Evolutionary conservation across 2,113 vertebrate species (phyloP), one percentile per base, ranked within the genome.

Genomic region (Phalacrocorax brasilianus): DNA sequence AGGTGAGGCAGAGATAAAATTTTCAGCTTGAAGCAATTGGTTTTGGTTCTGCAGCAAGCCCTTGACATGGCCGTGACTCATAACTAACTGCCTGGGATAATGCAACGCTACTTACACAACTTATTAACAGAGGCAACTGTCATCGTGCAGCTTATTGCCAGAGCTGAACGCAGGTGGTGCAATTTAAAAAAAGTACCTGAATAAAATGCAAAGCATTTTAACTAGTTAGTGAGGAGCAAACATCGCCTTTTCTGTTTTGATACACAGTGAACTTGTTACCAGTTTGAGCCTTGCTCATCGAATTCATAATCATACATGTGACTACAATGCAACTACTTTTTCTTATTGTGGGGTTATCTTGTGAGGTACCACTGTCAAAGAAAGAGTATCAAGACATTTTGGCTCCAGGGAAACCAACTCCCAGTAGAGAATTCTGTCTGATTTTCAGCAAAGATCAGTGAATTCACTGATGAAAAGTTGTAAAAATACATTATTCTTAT

Each of bases 281-380:
- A 21, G 28, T 20, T 28, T 47, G 33, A 55, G 53, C 76, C 49
- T 16, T 26, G 32, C 63, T n/a, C 15, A 8, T 10, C 38, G 24
- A 30, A 49, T 30, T 30, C 23, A 12, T 5, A 18, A 11, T 8
- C 2, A 4, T 9, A 4, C 6, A 2, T 14, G 11, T 35, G 33
- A 18, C 23, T 52, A 16, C 1, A 1, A 5, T 20, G 35, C 18
- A 35, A 24, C 5, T 12, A 3, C 56, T 18, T 14, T 18, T 50
- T 42, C 52, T 73, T 30, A 7, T 3, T 77, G 13, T 14, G 49
- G 35, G 40, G 52, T 40, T 42, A 1, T 14, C 2, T 44, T 65
- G 38, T 12, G 24, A 82, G 56, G n/a, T 44, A 5, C 40, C 15
- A 3, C 50, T 24, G 8, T 10, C 27, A 23, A 27, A 62, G 59